Conservation (phyloP, 1,140 invertebrate genomes). For the Achatina immaculata region DNA sequence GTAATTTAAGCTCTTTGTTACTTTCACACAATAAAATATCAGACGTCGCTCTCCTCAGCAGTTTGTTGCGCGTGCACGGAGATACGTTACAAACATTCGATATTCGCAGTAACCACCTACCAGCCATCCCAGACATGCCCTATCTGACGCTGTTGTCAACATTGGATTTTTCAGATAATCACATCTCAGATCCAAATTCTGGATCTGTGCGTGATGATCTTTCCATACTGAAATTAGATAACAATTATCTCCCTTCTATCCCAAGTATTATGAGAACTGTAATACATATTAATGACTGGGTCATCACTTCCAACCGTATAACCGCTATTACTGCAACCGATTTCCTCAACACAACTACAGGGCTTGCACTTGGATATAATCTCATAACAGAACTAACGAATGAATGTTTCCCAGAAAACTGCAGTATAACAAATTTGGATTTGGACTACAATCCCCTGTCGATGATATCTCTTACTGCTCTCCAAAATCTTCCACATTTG, state of each 20-base stretch:
- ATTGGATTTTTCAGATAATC: not conserved
- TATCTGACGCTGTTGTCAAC: not conserved
- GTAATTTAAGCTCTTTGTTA: not conserved
- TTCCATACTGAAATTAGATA: no score
- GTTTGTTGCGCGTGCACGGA: not conserved
- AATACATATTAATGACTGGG: no score
- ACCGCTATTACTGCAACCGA: not conserved
- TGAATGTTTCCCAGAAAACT: not conserved
- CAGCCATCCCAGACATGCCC: not conserved
- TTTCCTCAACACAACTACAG: not conserved
- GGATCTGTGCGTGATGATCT: not conserved
- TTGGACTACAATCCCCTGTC: not conserved
- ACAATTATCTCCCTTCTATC: no score
- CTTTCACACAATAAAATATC: not conserved
- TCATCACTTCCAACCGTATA: no score
- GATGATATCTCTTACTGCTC: not conserved
- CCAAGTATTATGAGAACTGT: no score
- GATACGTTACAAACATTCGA: not conserved
- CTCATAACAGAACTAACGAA: not conserved
- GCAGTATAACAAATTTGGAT: not conserved
- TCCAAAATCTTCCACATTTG: not conserved
- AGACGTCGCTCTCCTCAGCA: not conserved
- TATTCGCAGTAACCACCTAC: not conserved
- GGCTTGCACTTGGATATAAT: not conserved
- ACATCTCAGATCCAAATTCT: not conserved